Evolutionary conservation across 1,140 invertebrate genomes (phyloP).

Genomic region (Lepidostoma basale): DNA sequence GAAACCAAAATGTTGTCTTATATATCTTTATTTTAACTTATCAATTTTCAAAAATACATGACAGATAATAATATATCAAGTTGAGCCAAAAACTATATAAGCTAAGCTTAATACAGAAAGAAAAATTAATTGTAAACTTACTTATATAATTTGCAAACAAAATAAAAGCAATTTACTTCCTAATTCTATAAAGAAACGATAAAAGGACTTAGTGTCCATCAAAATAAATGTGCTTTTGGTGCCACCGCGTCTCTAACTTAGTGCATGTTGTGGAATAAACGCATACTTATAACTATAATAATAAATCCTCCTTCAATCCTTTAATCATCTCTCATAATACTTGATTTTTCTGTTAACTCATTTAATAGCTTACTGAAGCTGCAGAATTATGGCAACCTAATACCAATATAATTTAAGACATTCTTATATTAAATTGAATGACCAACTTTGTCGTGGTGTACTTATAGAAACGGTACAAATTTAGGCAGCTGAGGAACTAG

Average conservation of each 20-base stretch:
- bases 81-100: conserved; percentile 13
- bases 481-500: no score
- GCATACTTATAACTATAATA: background rate
- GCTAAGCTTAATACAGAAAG: background rate
- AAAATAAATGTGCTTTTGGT: background rate
- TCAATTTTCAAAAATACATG: conserved; percentile 9
- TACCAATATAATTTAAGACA: no score
- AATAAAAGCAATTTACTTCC: background rate
- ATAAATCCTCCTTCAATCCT: background rate
- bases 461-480: no score
- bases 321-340: background rate
- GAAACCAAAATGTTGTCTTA: background rate
- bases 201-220: background rate
- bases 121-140: conserved; percentile 6
- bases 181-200: conserved; percentile 4
- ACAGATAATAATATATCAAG: background rate
- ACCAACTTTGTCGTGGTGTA: no score
- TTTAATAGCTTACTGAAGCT: background rate
- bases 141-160: conserved; percentile 1
- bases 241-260: background rate
- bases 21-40: conserved; percentile 4
- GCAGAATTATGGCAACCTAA: no score
- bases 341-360: background rate
- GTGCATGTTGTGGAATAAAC: conserved; percentile 10
- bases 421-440: no score